phyloP scores from a whole-genome alignment of 2,797 vertebrate genomes.

The Xiphorhynchus erythropygius region DNA sequence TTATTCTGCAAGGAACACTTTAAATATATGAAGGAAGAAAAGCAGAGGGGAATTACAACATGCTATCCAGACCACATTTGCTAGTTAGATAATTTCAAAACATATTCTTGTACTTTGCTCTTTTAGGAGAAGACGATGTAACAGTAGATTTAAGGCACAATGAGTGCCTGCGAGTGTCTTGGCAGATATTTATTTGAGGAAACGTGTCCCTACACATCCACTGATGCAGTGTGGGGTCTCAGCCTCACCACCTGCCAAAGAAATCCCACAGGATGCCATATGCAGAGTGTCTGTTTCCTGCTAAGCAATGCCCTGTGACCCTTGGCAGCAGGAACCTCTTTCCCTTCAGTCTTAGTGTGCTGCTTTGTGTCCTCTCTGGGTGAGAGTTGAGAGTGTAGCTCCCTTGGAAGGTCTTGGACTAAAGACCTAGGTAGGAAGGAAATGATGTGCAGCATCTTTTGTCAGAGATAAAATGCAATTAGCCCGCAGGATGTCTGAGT shows the following conservation, averaged over 20 bases:
- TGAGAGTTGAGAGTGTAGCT: background rate
- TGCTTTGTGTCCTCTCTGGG: background rate
- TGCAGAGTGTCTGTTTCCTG: conserved; percentile 48
- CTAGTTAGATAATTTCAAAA: background rate
- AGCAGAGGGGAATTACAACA: background rate
- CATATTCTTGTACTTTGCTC: background rate
- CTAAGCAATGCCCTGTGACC: conserved; percentile 51
- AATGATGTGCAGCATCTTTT: conserved; percentile 47
- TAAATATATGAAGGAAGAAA: background rate
- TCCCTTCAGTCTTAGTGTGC: background rate
- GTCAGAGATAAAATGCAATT: conserved; percentile 70
- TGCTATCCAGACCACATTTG: background rate
- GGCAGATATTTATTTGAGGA: background rate
- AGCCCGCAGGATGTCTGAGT: conserved; percentile 42
- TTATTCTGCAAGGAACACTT: background rate
- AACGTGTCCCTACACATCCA: background rate
- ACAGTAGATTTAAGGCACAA: background rate
- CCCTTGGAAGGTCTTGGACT: conserved; percentile 1
- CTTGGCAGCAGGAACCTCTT: background rate
- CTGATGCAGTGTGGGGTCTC: background rate
- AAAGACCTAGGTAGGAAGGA: conserved; percentile 68
- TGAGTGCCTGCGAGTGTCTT: background rate
- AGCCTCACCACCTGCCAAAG: background rate
- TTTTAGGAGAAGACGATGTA: background rate
- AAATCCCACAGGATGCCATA: conserved; percentile 12